These are phyloP conservation scores for Arothron firmamentum DNA, from an alignment of 2,113 vertebrate genomes.

Conservation along the genomic window DNA sequence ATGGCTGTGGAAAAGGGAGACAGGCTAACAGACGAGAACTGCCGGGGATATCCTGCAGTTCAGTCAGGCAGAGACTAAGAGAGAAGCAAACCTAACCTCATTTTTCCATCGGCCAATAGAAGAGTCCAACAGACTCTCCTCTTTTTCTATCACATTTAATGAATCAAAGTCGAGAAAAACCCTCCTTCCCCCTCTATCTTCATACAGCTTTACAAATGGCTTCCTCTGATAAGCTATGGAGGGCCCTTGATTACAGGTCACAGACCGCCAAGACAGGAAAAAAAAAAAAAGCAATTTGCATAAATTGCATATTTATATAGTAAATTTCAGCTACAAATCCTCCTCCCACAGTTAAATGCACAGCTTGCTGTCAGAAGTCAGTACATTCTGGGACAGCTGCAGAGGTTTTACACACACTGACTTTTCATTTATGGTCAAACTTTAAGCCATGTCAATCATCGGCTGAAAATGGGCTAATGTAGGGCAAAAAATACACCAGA, in stretches of 20 bases:
- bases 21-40: constrained; percentile 61
- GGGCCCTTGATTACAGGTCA: constrained; percentile 63
- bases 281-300: constrained; percentile 55
- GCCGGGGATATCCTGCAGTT: constrained; percentile 67
- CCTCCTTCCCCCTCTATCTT: constrained; percentile 28
- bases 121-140: constrained; percentile 46
- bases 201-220: constrained; percentile 44
- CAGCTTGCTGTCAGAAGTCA: constrained; percentile 49
- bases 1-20: constrained; percentile 62
- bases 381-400: constrained; percentile 42
- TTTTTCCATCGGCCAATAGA: constrained; percentile 28
- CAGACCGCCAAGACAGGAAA: constrained; percentile 39
- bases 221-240: constrained; percentile 41
- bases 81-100: constrained; percentile 25
- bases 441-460: constrained; percentile 47
- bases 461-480: constrained; percentile 9
- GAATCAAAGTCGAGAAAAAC: constrained; percentile 34
- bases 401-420: constrained; percentile 33
- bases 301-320: constrained; percentile 61
- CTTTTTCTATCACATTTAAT: constrained; percentile 29
- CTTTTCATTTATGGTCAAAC: constrained; percentile 37
- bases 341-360: constrained; percentile 45
- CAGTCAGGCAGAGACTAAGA: constrained; percentile 49
- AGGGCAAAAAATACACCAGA: background rate
- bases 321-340: constrained; percentile 50